A percentile compares a stretch with the other conserved stretches of the same genome.
These are phyloP conservation scores for Chironomus tepperi DNA, from an alignment of 1,140 invertebrate species.

Conservation along the genomic window DNA sequence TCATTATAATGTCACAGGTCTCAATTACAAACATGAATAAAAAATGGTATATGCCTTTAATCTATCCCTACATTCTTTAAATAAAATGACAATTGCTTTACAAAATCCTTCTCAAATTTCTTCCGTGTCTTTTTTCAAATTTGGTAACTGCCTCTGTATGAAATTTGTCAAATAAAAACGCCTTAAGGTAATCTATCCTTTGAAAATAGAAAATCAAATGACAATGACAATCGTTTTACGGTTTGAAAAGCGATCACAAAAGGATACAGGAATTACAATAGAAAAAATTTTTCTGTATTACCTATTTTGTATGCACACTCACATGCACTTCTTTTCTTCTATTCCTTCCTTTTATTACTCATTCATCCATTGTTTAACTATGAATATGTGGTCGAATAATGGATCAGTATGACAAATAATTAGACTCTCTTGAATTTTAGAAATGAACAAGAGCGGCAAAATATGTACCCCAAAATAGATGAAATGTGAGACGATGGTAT, in stretches of 20 bases:
- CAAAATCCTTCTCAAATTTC: background rate
- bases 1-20: conserved; percentile 7
- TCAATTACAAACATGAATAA: background rate
- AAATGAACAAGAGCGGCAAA: too few species aligned
- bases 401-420: too few species aligned
- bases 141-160: too few species aligned
- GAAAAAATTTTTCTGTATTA: too few species aligned
- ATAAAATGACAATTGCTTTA: background rate
- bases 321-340: background rate
- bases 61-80: background rate
- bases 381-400: too few species aligned
- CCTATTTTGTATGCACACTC: background rate
- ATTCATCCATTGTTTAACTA: too few species aligned
- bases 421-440: too few species aligned
- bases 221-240: background rate
- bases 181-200: conserved; percentile 5
- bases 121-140: too few species aligned
- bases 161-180: background rate
- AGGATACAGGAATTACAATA: too few species aligned
- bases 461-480: too few species aligned
- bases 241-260: too few species aligned
- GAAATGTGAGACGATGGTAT: background rate
- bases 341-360: background rate
- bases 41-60: background rate
- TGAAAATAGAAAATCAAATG: background rate